Percentiles rank a stretch among this genome's conserved stretches.
phyloP scores from a whole-genome alignment of 2,113 vertebrate species.

The Chauna torquata region DNA sequence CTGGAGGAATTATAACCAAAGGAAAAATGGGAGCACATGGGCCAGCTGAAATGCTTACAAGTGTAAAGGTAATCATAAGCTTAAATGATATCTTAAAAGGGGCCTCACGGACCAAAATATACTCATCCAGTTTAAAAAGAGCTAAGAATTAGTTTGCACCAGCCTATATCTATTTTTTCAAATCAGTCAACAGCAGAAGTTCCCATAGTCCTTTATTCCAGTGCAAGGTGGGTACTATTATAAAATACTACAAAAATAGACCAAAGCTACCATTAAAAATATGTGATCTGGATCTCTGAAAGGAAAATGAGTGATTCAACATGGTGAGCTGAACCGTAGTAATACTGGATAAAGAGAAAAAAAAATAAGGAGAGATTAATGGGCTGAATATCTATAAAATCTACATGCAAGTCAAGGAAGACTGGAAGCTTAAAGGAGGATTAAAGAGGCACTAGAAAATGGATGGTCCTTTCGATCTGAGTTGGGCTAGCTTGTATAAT shows the following conservation, averaged over 20 bases:
- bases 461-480: not conserved
- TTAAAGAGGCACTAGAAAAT: not conserved
- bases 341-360: not conserved
- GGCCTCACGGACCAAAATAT: not conserved
- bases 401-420: constrained; percentile 1
- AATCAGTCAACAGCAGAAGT: not conserved
- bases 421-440: not conserved
- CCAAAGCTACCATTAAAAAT: not conserved
- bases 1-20: not conserved
- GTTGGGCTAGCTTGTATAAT: not conserved
- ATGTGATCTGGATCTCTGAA: not conserved
- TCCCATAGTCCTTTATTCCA: not conserved
- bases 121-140: not conserved
- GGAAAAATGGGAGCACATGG: not conserved
- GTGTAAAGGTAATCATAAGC: not conserved
- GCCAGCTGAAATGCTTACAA: not conserved
- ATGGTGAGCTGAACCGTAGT: not conserved
- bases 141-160: not conserved
- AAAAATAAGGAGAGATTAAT: not conserved
- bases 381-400: constrained; percentile 18
- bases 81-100: not conserved
- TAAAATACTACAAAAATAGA: not conserved
- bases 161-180: fast-evolving
- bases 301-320: not conserved
- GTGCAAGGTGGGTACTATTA: not conserved